Conservation (phyloP, 2,113 vertebrate species). For the Lepus americanus region DNA sequence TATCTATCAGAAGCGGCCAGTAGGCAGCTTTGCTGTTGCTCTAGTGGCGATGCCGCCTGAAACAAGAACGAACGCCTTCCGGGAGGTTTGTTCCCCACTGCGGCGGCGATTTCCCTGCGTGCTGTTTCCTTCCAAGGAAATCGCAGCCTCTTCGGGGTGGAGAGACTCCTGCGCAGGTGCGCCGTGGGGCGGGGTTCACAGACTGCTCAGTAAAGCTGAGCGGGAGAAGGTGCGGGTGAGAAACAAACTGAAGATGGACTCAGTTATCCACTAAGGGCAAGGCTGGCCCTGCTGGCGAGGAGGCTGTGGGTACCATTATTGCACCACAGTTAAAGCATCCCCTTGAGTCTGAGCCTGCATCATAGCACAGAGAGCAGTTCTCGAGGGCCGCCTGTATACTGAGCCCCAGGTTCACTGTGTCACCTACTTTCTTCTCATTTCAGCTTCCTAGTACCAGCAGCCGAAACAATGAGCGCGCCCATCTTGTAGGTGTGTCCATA, state of each 20-base stretch:
- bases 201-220: not conserved
- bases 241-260: not conserved
- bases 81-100: not conserved
- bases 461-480: not conserved
- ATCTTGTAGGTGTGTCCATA: not conserved
- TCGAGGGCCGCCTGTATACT: not conserved
- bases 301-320: not conserved
- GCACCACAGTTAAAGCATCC: not conserved
- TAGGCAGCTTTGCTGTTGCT: not conserved
- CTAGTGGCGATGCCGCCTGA: not conserved
- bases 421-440: constrained; percentile 29
- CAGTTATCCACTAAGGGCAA: not conserved
- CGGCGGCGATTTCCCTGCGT: not conserved
- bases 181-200: too few species aligned
- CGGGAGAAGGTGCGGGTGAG: not conserved
- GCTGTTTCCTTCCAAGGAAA: constrained; percentile 30
- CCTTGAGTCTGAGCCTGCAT: not conserved
- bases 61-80: not conserved
- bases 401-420: not conserved
- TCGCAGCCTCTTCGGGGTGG: not conserved
- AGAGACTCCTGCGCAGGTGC: too few species aligned
- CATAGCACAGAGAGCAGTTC: not conserved
- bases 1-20: not conserved
- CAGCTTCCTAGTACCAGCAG: not conserved
- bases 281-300: not conserved